phyloP scores from a whole-genome alignment of 2,888 invertebrate species.

The Acleris holmiana region DNA sequence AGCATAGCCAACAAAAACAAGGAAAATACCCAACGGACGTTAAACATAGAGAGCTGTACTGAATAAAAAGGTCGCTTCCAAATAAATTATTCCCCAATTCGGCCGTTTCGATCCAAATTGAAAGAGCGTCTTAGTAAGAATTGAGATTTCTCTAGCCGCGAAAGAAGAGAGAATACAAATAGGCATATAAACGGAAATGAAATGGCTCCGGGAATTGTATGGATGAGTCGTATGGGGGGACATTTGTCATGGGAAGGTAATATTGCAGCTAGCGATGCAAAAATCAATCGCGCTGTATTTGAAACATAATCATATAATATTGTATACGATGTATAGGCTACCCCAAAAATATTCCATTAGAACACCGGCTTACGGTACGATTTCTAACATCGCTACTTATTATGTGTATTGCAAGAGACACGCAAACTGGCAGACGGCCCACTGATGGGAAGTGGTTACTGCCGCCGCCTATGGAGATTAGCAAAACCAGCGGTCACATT shows the following conservation, averaged over 20 bases:
- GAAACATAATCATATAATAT: constrained; percentile 2
- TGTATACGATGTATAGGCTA: background rate
- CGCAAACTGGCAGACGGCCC: too few species aligned
- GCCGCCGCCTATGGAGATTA: too few species aligned
- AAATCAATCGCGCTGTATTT: constrained; percentile 14
- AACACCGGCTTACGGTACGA: too few species aligned
- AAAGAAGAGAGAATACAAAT: constrained; percentile 77
- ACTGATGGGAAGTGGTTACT: too few species aligned
- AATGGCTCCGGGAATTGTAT: constrained; percentile 74
- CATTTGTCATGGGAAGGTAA: constrained; percentile 59
- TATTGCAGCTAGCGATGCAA: constrained; percentile 50
- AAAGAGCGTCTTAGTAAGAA: constrained; percentile 72
- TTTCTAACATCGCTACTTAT: too few species aligned
- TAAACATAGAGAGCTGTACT: constrained; percentile 63
- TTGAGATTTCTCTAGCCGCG: constrained; percentile 78
- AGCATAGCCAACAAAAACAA: constrained; percentile 51
- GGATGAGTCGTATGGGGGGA: constrained; percentile 60
- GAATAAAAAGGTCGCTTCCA: constrained; percentile 72
- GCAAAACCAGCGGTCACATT: too few species aligned
- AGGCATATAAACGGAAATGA: constrained; percentile 77
- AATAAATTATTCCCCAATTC: constrained; percentile 80
- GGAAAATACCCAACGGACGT: constrained; percentile 58
- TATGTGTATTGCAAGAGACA: too few species aligned
- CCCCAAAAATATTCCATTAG: too few species aligned
- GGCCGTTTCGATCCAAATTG: constrained; percentile 81